These are phyloP conservation scores for Drosophila borborema DNA, from an alignment of 2,888 invertebrate genomes.

Conservation along the genomic window DNA sequence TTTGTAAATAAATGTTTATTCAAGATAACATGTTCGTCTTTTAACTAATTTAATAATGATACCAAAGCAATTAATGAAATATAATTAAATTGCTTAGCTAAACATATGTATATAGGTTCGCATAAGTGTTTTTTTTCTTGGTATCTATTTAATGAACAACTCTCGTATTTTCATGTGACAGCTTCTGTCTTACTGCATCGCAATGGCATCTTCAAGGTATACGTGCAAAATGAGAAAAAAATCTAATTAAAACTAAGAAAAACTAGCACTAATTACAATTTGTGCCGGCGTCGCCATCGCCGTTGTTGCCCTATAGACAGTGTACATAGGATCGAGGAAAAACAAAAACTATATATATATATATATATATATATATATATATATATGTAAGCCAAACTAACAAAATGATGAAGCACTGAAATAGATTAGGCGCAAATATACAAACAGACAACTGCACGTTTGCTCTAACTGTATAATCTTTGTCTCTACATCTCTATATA, in stretches of 20 bases:
- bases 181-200: constrained; percentile 52
- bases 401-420: constrained; percentile 65
- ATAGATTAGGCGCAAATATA: constrained; percentile 71
- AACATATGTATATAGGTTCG: not conserved
- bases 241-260: constrained; percentile 69
- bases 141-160: constrained; percentile 30
- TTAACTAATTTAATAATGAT: not conserved
- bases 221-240: constrained; percentile 52
- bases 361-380: no score
- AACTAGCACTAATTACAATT: constrained; percentile 76
- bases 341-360: no score
- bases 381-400: constrained; percentile 20
- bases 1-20: not conserved
- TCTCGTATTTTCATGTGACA: constrained; percentile 23
- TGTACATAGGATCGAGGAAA: constrained; percentile 51
- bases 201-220: constrained; percentile 61
- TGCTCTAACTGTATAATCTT: constrained; percentile 43
- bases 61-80: not conserved
- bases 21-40: not conserved
- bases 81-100: constrained; percentile 11
- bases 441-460: constrained; percentile 36
- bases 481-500: constrained; percentile 36
- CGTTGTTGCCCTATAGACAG: constrained; percentile 64
- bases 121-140: not conserved
- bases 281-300: constrained; percentile 57